Evolutionary conservation across 1,140 invertebrate genomes (phyloP).

Genomic region (Ips nitidus): DNA sequence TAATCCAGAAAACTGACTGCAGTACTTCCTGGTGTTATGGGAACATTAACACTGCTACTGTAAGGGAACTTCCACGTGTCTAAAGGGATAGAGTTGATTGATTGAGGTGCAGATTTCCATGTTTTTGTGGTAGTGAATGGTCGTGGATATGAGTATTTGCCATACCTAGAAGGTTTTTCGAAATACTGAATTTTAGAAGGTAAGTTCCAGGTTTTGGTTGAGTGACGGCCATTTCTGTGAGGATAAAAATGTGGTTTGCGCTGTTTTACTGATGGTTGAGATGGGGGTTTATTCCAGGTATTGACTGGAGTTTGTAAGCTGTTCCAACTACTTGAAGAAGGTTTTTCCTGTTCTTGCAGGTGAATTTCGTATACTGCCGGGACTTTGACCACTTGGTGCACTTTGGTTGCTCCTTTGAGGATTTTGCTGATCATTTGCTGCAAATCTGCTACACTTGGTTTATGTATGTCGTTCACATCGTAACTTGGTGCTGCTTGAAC

Average conservation of each 20-base stretch:
- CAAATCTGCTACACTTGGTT: slow-evolving; percentile 19
- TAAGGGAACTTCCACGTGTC: not conserved
- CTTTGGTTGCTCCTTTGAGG: slow-evolving; percentile 19
- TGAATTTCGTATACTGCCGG: slow-evolving; percentile 39
- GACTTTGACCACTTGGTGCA: slow-evolving; percentile 37
- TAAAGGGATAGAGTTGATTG: not conserved
- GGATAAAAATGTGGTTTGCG: slow-evolving; percentile 1
- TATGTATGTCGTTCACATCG: slow-evolving; percentile 14
- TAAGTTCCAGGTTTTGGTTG: slow-evolving; percentile 22
- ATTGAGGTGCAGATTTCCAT: not conserved
- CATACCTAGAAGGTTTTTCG: not conserved
- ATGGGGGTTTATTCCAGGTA: not conserved
- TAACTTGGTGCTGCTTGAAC: not conserved
- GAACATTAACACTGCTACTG: slow-evolving; percentile 9
- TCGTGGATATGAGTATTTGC: slow-evolving; percentile 17
- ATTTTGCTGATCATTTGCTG: slow-evolving; percentile 22
- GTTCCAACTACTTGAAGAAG: not conserved
- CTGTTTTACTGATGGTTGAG: not conserved
- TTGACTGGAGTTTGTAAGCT: slow-evolving; percentile 4
- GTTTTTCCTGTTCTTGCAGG: slow-evolving; percentile 23
- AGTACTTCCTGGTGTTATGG: slow-evolving; percentile 26
- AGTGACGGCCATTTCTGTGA: not conserved
- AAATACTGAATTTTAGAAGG: slow-evolving; percentile 23
- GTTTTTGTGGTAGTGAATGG: not conserved
- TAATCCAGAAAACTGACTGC: slow-evolving; percentile 16